phyloP scores from a whole-genome alignment of 2,888 invertebrate species.

The Odiellus spinosus region DNA sequence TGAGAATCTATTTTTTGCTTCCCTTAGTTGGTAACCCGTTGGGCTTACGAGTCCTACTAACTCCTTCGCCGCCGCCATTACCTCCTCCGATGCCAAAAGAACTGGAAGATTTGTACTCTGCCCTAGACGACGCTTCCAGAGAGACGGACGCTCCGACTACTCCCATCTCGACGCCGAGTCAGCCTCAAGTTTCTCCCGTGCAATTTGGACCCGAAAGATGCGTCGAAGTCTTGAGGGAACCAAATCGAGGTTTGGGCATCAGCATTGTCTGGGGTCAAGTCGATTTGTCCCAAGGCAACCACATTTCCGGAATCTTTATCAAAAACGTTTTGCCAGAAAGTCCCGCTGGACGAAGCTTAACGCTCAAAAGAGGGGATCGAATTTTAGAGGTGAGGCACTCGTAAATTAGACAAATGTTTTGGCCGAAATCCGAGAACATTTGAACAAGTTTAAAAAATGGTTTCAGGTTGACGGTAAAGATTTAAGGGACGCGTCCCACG shows the following conservation, averaged over 20 bases:
- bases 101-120: too few relatives aligned
- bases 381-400: conserved; percentile 46
- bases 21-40: too few relatives aligned
- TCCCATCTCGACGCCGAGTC: too few relatives aligned
- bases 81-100: too few relatives aligned
- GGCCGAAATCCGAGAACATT: neutral
- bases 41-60: too few relatives aligned
- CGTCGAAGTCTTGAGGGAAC: conserved; percentile 54
- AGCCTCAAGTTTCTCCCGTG: too few relatives aligned
- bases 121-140: too few relatives aligned
- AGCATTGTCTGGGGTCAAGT: conserved; percentile 94
- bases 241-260: conserved; percentile 74
- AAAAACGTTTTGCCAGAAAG: conserved; percentile 88
- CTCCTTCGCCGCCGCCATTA: too few relatives aligned
- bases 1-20: too few relatives aligned
- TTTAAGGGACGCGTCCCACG: conserved; percentile 77
- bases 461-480: conserved; percentile 67
- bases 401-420: too few relatives aligned
- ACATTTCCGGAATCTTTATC: conserved; percentile 87
- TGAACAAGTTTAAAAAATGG: neutral
- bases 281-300: conserved; percentile 41
- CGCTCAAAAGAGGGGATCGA: conserved; percentile 62
- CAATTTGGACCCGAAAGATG: conserved; percentile 70
- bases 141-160: too few relatives aligned
- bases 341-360: conserved; percentile 77